Evolutionary conservation across 1,140 invertebrate genomes (phyloP).

Genomic region (Ips nitidus): DNA sequence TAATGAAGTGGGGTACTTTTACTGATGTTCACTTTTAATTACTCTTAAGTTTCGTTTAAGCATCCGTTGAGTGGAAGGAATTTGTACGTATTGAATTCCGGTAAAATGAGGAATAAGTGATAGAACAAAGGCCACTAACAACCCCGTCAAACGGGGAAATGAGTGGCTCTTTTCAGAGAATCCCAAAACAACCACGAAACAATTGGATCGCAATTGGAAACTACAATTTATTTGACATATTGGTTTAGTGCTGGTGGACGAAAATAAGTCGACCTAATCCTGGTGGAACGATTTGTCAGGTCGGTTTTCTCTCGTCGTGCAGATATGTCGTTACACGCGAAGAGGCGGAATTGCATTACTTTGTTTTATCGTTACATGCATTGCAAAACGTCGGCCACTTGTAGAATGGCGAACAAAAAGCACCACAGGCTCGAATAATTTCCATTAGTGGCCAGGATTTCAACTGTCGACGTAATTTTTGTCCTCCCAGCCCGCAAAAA

Average conservation of each 20-base stretch:
- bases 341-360: neutral
- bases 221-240: slow-evolving; percentile 21
- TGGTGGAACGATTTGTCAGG: slow-evolving; percentile 9
- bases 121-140: too few species aligned
- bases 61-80: neutral
- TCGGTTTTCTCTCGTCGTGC: slow-evolving; percentile 1
- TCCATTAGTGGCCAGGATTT: neutral
- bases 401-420: neutral
- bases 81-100: neutral
- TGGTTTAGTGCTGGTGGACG: slow-evolving; percentile 4
- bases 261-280: slow-evolving; percentile 14
- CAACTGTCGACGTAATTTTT: slow-evolving; percentile 6
- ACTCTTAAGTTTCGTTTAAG: neutral
- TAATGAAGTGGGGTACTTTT: neutral
- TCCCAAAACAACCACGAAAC: slow-evolving; percentile 1
- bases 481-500: slow-evolving; percentile 7
- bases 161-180: neutral
- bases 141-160: neutral
- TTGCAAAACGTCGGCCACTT: neutral
- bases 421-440: neutral
- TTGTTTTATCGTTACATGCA: slow-evolving; percentile 1
- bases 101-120: too few species aligned
- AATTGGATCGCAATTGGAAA: slow-evolving; percentile 13
- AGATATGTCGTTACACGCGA: neutral
- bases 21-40: neutral